Percentiles rank a stretch among this genome's conserved stretches.
These are phyloP conservation scores for Sinocyclocheilus grahami DNA, from an alignment of 2,113 vertebrate species.

Conservation along the genomic window DNA sequence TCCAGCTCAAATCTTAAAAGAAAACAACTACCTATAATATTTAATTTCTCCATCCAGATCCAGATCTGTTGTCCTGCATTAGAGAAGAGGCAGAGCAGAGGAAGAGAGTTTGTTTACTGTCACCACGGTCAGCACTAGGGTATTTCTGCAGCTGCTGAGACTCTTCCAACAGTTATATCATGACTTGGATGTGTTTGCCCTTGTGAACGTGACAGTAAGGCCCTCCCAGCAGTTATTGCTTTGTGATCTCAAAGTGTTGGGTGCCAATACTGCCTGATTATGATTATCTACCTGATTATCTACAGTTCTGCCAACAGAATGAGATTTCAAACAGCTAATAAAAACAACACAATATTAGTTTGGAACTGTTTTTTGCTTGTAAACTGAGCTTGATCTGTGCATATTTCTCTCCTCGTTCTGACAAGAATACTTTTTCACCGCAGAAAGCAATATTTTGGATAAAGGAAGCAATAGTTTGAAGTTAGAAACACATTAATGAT, in stretches of 20 bases:
- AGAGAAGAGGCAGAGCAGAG: neutral
- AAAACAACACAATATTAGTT: too few relatives aligned
- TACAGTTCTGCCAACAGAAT: too few relatives aligned
- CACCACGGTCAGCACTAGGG: neutral
- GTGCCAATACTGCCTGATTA: too few relatives aligned
- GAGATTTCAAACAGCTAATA: too few relatives aligned
- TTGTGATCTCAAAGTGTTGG: neutral
- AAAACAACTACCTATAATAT: neutral
- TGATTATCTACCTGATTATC: too few relatives aligned
- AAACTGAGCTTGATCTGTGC: too few relatives aligned
- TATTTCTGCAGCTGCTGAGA: constrained; percentile 19
- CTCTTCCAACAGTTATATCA: constrained; percentile 43
- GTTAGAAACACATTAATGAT: too few relatives aligned
- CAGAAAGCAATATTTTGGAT: too few relatives aligned
- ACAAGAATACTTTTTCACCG: too few relatives aligned
- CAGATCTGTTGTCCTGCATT: neutral
- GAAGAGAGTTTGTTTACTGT: constrained; percentile 34
- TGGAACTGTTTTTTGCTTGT: too few relatives aligned
- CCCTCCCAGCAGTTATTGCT: neutral
- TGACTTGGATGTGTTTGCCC: constrained; percentile 15
- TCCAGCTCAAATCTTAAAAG: neutral
- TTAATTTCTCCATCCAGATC: neutral
- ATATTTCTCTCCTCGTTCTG: too few relatives aligned
- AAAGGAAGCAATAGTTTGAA: too few relatives aligned
- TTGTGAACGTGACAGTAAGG: neutral